Conservation (phyloP, 2,888 invertebrate species). For the Drosophila mimica region DNA sequence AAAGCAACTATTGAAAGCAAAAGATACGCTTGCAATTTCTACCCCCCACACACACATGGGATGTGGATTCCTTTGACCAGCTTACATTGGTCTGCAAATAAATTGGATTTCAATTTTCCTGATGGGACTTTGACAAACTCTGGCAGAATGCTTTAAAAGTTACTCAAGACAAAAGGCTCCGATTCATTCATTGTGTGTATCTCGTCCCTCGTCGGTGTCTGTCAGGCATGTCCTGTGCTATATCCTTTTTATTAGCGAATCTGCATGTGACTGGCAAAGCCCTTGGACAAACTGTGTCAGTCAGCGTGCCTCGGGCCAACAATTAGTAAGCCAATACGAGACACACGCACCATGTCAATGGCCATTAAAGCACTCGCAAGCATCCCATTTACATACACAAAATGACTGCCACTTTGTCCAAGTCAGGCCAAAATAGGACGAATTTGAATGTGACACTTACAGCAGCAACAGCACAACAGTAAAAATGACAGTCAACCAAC, state of each 20-base stretch:
- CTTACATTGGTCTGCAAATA: slow-evolving; percentile 66
- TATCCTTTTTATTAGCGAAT: slow-evolving; percentile 19
- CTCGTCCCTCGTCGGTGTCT: not conserved
- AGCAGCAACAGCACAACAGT: slow-evolving; percentile 10
- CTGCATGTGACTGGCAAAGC: slow-evolving; percentile 16
- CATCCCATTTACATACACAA: slow-evolving; percentile 58
- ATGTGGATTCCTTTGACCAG: slow-evolving; percentile 57
- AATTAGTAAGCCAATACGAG: slow-evolving; percentile 67
- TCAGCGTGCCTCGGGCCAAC: slow-evolving; percentile 21
- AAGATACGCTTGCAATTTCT: slow-evolving; percentile 15
- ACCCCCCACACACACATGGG: slow-evolving; percentile 1
- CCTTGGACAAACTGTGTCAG: slow-evolving; percentile 2
- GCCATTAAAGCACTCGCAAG: slow-evolving; percentile 37
- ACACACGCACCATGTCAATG: slow-evolving; percentile 45
- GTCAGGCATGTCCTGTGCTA: slow-evolving; percentile 7
- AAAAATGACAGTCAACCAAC: slow-evolving; percentile 30
- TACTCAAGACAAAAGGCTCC: slow-evolving; percentile 47
- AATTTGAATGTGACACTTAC: slow-evolving; percentile 18
- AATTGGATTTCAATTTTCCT: slow-evolving; percentile 68
- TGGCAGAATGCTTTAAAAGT: slow-evolving; percentile 39
- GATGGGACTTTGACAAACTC: slow-evolving; percentile 49
- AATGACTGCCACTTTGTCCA: slow-evolving; percentile 49
- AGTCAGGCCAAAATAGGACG: not conserved
- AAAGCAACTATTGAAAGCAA: slow-evolving; percentile 18
- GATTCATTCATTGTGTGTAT: not conserved